A percentile compares a stretch with the other conserved stretches of the same genome.
phyloP scores from a whole-genome alignment of 30 jellyfish, hydroid and myxozoan species.

The Aurelia aurita complex sp. Pacific region DNA sequence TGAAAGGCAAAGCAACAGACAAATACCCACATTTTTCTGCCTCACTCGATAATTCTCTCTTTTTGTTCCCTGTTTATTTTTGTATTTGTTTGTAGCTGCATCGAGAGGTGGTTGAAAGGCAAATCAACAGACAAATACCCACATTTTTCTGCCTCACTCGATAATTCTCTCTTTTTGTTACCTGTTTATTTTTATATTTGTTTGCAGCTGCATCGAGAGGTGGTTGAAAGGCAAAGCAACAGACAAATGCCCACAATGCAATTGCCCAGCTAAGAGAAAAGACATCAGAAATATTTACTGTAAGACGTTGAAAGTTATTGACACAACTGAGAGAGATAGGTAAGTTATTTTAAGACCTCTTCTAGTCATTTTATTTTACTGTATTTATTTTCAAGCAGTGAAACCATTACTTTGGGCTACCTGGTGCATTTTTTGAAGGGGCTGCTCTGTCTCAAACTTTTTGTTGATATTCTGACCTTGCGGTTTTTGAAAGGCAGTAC shows the following conservation, averaged over 20 bases:
- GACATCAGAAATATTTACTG: conserved; percentile 88
- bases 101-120: conserved; percentile 93
- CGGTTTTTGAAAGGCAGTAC: too few relatives aligned
- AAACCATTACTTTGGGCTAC: too few relatives aligned
- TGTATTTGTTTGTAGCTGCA: conserved; percentile 60
- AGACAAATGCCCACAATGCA: conserved; percentile 94
- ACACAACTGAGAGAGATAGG: conserved; percentile 92
- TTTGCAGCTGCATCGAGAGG: conserved; percentile 85
- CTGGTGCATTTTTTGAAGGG: too few relatives aligned
- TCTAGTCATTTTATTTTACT: too few relatives aligned
- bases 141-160: conserved; percentile 26
- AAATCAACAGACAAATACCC: conserved; percentile 81
- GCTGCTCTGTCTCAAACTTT: too few relatives aligned
- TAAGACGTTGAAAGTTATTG: conserved; percentile 79
- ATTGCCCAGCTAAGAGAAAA: conserved; percentile 78
- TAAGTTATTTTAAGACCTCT: not conserved
- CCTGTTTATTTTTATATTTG: not conserved
- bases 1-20: conserved; percentile 72
- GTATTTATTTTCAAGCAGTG: too few relatives aligned
- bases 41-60: not conserved
- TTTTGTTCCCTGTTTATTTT: not conserved
- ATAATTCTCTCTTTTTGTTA: not conserved
- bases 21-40: conserved; percentile 93
- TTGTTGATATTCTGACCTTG: too few relatives aligned
- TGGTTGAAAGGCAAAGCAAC: conserved; percentile 85